phyloP scores from a whole-genome alignment of 2,888 invertebrate genomes.

The Pediacus dermestoides region DNA sequence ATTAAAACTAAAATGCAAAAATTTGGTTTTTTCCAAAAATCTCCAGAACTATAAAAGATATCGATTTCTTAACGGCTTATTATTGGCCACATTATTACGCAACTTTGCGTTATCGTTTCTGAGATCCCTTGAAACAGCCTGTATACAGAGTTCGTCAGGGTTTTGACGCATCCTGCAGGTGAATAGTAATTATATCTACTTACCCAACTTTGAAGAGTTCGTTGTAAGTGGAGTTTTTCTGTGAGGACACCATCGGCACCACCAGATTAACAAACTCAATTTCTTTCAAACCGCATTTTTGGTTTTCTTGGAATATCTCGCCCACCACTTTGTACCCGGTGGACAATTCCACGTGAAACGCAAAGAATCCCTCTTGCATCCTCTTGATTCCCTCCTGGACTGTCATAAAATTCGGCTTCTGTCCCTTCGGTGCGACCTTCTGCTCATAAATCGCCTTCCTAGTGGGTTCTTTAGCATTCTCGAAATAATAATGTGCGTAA shows the following conservation, averaged over 20 bases:
- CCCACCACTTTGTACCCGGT: constrained; percentile 64
- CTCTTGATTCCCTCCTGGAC: constrained; percentile 59
- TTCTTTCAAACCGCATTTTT: constrained; percentile 68
- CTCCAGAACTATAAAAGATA: no score
- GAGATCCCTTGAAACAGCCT: no score
- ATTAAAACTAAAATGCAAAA: no score
- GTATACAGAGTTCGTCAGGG: no score
- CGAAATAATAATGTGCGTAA: constrained; percentile 55
- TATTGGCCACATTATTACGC: no score
- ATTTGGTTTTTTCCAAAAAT: no score
- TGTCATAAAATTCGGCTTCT: constrained; percentile 56
- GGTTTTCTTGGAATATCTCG: constrained; percentile 63
- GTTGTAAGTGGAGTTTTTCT: constrained; percentile 54
- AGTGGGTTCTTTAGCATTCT: constrained; percentile 58
- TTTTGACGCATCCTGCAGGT: no score
- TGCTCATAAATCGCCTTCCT: constrained; percentile 60
- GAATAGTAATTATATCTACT: constrained; percentile 43
- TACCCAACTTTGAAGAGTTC: constrained; percentile 58
- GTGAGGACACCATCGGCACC: constrained; percentile 56
- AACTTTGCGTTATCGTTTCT: no score
- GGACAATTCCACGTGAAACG: constrained; percentile 65
- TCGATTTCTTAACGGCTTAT: no score
- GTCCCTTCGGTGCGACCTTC: constrained; percentile 60
- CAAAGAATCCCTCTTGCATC: constrained; percentile 61
- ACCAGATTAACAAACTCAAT: constrained; percentile 55